Percentiles rank a stretch among this genome's conserved stretches.
Evolutionary conservation across 2,888 invertebrate species (phyloP).

Genomic region (Ophioninae sp.): DNA sequence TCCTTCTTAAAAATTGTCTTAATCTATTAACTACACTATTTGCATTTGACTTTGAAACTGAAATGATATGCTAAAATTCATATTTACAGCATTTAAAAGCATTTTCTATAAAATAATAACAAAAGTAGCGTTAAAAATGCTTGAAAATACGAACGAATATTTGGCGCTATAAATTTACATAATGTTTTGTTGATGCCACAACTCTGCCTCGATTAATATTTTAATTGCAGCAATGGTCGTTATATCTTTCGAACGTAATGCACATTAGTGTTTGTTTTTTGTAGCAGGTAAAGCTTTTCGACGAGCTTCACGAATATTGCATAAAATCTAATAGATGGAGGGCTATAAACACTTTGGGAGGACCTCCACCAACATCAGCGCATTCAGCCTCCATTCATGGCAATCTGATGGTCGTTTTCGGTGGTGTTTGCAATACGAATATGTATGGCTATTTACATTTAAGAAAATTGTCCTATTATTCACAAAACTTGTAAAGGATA

Average conservation of each 20-base stretch:
- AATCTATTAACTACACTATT: too few species aligned
- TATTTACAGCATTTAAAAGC: too few species aligned
- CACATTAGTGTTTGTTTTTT: constrained; percentile 59
- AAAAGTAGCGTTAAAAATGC: too few species aligned
- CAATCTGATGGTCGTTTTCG: constrained; percentile 92
- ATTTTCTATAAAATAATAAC: too few species aligned
- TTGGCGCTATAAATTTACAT: too few species aligned
- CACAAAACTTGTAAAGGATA: background rate
- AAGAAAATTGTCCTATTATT: background rate
- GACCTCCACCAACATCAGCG: constrained; percentile 93
- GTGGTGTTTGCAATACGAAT: constrained; percentile 82
- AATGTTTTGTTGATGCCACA: background rate
- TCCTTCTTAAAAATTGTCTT: too few species aligned
- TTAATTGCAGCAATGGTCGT: background rate
- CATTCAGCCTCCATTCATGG: constrained; percentile 95
- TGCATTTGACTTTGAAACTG: too few species aligned
- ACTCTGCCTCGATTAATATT: background rate
- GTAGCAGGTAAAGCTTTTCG: constrained; percentile 91
- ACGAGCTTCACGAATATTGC: constrained; percentile 95
- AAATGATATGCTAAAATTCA: too few species aligned
- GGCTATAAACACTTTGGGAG: constrained; percentile 84
- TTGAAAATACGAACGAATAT: too few species aligned
- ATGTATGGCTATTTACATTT: constrained; percentile 69
- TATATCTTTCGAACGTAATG: background rate
- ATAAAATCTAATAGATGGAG: constrained; percentile 91